Conservation (phyloP, 64 coral and sea anemone genomes). For the Dendronephthya gigantea region DNA sequence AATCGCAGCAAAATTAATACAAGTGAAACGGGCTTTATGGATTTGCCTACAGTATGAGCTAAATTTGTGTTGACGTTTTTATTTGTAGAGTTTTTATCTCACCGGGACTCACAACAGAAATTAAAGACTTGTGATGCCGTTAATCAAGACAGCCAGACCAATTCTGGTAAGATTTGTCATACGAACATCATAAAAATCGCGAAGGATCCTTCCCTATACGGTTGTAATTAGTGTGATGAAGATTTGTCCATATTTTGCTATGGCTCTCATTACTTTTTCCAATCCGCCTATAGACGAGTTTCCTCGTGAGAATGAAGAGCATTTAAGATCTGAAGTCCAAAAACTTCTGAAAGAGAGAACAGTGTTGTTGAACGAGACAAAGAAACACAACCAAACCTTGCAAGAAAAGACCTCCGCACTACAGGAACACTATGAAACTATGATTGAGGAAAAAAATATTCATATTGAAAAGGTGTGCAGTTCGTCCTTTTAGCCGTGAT, state of each 20-base stretch:
- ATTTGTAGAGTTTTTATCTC: background rate
- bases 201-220: no score
- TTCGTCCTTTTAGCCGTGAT: no score
- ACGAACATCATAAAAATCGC: no score
- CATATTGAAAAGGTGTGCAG: constrained; percentile 50
- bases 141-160: background rate
- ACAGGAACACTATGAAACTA: constrained; percentile 48
- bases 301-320: constrained; percentile 14
- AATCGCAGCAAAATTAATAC: no score
- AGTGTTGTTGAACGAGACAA: constrained; percentile 46
- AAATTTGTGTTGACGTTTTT: no score
- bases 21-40: no score
- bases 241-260: no score
- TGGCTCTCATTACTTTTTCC: no score
- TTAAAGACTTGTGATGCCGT: background rate
- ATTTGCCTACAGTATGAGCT: no score
- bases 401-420: constrained; percentile 42
- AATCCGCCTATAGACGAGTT: background rate
- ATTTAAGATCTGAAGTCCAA: constrained; percentile 47
- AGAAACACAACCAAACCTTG: constrained; percentile 47
- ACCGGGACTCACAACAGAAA: background rate
- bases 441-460: constrained; percentile 7
- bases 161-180: background rate
- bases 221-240: no score
- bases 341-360: constrained; percentile 72